Base-by-base conservation (phyloP, 1,140 invertebrate species). In the Samia ricini region DNA sequence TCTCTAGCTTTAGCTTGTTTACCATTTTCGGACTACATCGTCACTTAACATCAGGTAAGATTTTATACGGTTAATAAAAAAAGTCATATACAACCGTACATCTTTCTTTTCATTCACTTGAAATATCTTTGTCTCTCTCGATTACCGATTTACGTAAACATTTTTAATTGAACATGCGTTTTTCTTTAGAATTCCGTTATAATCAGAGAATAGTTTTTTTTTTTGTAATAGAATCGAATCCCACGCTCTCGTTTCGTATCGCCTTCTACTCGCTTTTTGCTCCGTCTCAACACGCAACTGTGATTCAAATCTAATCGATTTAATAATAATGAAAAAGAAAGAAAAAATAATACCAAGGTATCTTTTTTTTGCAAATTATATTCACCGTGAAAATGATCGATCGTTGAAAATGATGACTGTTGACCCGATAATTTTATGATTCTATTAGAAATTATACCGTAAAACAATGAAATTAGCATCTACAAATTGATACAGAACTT, bases 161-260 rank as follows among this genome's bases (percentile, higher is more conserved):
- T 4, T 24, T 55, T 55, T n/a, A 23, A 22, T 24, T 24, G 21
- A 24, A 22, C 10, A 2, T 24, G 21, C 21, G 22, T 55, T 55
- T 51, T 55, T 24, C 20, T 55, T 24, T n/a, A n/a, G 24, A 55
- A 55, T 55, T 55, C 52, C 52, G 52, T 55, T 55, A 55, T 23
- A 18, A 22, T n/a, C 20, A 55, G 21, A 55, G 26, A 4, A 4
- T 4, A 8, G 26, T 26, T 26, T 4, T 26, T 26, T 26, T 26
- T 26, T 23, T 55, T 24, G 15, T 23, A 55, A 55, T 55, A 55
- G 52, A 24, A 55, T 24, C 22, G 24, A 15, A n/a, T 55, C 52
- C 21, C 52, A 55, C 52, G 52, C 52, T 55, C 52, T 23, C 52
- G 22, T 55, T 55, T 55, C 15, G 15, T 55, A 24, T 24, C 24